phyloP scores from a whole-genome alignment of 2,888 invertebrate species.

The Melanchra persicariae region DNA sequence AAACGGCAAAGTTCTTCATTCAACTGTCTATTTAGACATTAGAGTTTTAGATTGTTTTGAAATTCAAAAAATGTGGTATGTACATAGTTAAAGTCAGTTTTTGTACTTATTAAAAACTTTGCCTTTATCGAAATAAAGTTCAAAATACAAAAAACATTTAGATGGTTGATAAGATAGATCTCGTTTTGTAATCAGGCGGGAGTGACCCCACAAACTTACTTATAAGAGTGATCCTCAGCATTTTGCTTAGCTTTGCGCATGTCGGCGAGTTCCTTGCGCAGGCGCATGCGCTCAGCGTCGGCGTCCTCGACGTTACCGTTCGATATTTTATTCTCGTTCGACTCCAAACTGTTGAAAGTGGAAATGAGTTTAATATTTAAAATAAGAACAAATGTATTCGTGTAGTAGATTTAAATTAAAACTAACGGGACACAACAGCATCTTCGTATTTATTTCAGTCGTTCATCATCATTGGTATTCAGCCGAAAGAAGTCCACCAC shows the following conservation, averaged over 20 bases:
- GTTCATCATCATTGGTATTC: no score
- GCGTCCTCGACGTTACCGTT: slow-evolving; percentile 83
- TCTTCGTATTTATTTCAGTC: no score
- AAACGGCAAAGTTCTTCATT: background rate
- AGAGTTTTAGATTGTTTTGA: background rate
- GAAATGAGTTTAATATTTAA: background rate
- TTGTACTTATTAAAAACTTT: background rate
- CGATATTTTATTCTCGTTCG: slow-evolving; percentile 79
- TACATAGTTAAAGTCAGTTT: background rate
- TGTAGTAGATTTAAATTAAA: no score
- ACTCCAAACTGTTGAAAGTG: slow-evolving; percentile 74
- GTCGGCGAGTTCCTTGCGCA: slow-evolving; percentile 91
- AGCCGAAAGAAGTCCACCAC: no score
- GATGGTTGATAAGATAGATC: background rate
- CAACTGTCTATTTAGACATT: background rate
- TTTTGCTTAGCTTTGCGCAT: slow-evolving; percentile 90
- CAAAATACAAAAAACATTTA: background rate
- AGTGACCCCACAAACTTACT: slow-evolving; percentile 82
- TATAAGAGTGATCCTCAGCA: slow-evolving; percentile 90
- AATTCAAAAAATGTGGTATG: background rate
- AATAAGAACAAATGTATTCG: no score
- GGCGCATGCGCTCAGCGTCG: slow-evolving; percentile 89
- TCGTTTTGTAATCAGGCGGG: background rate
- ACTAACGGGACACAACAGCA: no score
- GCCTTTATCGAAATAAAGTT: background rate